phyloP scores from a whole-genome alignment of 2,888 invertebrate species.

The Maniola hyperantus region DNA sequence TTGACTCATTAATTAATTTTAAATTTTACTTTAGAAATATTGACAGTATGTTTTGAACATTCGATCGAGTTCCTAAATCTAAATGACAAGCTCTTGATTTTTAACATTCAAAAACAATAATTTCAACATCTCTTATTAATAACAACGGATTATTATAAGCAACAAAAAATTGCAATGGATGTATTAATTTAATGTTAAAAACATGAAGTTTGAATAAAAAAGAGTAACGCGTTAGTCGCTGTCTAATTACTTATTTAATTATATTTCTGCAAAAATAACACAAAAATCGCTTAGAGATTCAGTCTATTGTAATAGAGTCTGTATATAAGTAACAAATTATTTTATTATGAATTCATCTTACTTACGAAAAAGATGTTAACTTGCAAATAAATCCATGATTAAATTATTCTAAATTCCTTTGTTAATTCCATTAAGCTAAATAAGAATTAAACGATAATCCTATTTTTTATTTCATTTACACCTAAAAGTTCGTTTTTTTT shows the following conservation, averaged over 20 bases:
- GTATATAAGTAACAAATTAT: conserved; percentile 12
- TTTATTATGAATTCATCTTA: conserved; percentile 5
- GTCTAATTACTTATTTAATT: conserved; percentile 19
- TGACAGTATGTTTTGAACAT: conserved; percentile 78
- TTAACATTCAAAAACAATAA: conserved; percentile 38
- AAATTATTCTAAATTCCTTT: conserved; percentile 14
- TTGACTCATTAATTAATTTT: conserved; percentile 59
- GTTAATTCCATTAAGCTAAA: conserved; percentile 28
- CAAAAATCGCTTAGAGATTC: conserved; percentile 25
- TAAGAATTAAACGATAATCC: conserved; percentile 36
- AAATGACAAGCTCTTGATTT: conserved; percentile 75
- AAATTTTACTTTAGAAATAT: conserved; percentile 58
- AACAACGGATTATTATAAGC: conserved; percentile 32
- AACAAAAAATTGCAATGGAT: conserved; percentile 31
- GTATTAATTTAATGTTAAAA: conserved; percentile 26
- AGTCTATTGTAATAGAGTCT: conserved; percentile 32
- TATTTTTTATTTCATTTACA: conserved; percentile 33
- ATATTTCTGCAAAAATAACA: conserved; percentile 28
- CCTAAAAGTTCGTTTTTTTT: conserved; percentile 50
- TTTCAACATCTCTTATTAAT: conserved; percentile 33
- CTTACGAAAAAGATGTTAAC: background rate
- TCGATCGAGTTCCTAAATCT: conserved; percentile 50
- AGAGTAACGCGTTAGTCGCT: conserved; percentile 18
- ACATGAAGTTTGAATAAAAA: conserved; percentile 22
- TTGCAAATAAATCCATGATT: conserved; percentile 1